These are phyloP conservation scores for Aporrectodea caliginosa DNA, from an alignment of 1,140 invertebrate genomes.

Conservation along the genomic window DNA sequence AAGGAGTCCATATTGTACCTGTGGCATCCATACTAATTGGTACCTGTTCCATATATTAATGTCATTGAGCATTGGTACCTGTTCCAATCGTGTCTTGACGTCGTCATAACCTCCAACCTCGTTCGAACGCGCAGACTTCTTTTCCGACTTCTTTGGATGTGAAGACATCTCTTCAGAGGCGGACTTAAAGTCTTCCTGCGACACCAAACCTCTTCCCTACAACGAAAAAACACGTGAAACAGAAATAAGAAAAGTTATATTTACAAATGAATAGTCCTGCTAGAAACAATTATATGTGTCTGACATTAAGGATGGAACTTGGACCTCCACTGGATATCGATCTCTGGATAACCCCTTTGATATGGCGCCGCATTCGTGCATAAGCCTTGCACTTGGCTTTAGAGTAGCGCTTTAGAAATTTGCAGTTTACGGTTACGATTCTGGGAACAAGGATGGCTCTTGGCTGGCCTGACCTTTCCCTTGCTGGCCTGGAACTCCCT, in stretches of 20 bases:
- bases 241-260: not conserved
- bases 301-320: not conserved
- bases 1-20: too few species aligned
- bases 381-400: too few species aligned
- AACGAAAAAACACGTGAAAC: not conserved
- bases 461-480: too few species aligned
- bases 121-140: not conserved
- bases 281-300: not conserved
- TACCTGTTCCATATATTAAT: not conserved
- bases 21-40: not conserved
- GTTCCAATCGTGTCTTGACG: not conserved
- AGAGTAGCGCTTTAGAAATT: too few species aligned
- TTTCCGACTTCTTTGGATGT: not conserved
- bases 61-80: not conserved
- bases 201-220: not conserved
- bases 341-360: too few species aligned
- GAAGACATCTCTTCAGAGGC: not conserved
- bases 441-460: too few species aligned
- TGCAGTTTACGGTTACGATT: too few species aligned
- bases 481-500: too few species aligned
- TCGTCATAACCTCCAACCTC: not conserved
- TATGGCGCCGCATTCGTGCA: too few species aligned
- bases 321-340: too few species aligned
- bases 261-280: not conserved
- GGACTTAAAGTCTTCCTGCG: not conserved